Conservation (phyloP, 2,888 invertebrate genomes). For the Nomada ruficornis region DNA sequence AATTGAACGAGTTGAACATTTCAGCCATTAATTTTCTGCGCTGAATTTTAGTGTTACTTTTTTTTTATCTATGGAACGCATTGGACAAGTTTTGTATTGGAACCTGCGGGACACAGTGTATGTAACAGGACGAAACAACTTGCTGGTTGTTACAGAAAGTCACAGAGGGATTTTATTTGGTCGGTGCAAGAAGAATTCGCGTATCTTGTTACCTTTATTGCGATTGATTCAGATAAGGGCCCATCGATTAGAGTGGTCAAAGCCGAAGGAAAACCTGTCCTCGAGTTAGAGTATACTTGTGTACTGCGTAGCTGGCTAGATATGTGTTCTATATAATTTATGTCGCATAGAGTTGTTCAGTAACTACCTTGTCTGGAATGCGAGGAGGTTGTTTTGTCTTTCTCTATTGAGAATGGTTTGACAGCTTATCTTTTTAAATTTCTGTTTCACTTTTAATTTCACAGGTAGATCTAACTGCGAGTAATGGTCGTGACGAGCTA, state of each 20-base stretch:
- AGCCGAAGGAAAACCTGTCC: constrained; percentile 56
- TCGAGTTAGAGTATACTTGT: constrained; percentile 24
- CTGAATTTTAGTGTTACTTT: too few species aligned
- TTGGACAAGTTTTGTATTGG: too few species aligned
- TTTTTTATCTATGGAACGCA: too few species aligned
- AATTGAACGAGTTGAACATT: too few species aligned
- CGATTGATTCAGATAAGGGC: constrained; percentile 50
- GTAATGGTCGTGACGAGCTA: background rate
- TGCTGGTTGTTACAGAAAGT: background rate
- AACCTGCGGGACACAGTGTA: too few species aligned
- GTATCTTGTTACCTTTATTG: constrained; percentile 44
- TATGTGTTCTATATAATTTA: constrained; percentile 41
- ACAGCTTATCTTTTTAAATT: background rate
- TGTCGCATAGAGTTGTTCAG: constrained; percentile 49
- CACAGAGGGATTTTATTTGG: background rate
- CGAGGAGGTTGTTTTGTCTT: constrained; percentile 63
- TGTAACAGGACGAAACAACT: background rate
- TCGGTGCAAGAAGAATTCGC: constrained; percentile 1
- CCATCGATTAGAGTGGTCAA: constrained; percentile 49
- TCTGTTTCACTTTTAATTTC: constrained; percentile 1
- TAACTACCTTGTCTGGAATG: constrained; percentile 76
- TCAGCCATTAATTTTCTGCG: too few species aligned
- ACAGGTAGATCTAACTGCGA: background rate
- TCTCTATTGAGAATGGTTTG: constrained; percentile 8
- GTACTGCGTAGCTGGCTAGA: constrained; percentile 15